A percentile compares a stretch with the other conserved stretches of the same genome.
phyloP scores from a whole-genome alignment of 2,113 vertebrate species.

The pig (Sus scrofa) region DNA sequence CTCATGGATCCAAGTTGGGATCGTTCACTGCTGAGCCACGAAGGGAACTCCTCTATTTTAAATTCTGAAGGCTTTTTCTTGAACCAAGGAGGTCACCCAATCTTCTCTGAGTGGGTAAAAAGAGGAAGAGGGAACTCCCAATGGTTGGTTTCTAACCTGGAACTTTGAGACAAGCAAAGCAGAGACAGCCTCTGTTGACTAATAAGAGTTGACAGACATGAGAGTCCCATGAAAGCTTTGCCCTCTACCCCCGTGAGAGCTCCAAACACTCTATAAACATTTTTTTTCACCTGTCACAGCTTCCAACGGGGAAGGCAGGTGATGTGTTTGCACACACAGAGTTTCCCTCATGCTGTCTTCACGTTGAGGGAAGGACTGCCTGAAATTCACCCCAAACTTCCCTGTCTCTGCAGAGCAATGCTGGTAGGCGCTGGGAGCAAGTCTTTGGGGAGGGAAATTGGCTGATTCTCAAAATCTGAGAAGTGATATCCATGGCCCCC shows the following conservation, averaged over 20 bases:
- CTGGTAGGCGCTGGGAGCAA: not conserved
- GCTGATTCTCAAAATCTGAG: not conserved
- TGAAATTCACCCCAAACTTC: not conserved
- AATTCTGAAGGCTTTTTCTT: slow-evolving; percentile 43
- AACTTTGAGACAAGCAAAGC: not conserved
- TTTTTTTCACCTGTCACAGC: slow-evolving; percentile 38
- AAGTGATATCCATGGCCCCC: not conserved
- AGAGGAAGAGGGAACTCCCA: not conserved
- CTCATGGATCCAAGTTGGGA: too few relatives aligned
- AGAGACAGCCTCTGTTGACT: not conserved
- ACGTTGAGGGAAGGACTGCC: not conserved
- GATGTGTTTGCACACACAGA: not conserved
- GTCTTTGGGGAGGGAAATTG: slow-evolving; percentile 22
- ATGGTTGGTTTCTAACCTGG: not conserved
- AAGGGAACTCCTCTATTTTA: not conserved
- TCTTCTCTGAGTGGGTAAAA: not conserved
- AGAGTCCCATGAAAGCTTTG: not conserved
- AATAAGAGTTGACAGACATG: not conserved
- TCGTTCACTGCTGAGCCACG: too few relatives aligned
- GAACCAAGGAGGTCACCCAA: not conserved
- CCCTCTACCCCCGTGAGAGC: not conserved
- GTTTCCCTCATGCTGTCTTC: not conserved
- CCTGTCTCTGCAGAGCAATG: not conserved
- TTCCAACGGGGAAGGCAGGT: slow-evolving; percentile 43
- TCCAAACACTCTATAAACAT: slow-evolving; percentile 20